A percentile compares a stretch with the other conserved stretches of the same genome.
Evolutionary conservation across 64 coral and sea anemone genomes (phyloP).

Genomic region (Montipora cactus): DNA sequence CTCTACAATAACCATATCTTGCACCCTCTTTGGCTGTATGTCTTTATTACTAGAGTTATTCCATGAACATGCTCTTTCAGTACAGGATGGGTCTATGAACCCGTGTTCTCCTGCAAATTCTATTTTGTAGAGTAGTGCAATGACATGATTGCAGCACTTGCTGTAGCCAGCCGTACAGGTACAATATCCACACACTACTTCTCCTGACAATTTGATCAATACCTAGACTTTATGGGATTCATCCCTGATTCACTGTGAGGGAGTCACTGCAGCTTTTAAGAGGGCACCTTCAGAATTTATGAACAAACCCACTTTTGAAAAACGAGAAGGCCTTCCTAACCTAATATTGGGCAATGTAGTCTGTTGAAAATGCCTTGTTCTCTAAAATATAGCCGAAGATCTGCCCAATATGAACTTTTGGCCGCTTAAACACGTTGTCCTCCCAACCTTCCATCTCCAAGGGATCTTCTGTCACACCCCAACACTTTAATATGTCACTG

Average conservation of each 20-base stretch:
- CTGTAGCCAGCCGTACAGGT: constrained; percentile 53
- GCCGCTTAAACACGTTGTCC: no score
- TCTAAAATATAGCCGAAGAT: no score
- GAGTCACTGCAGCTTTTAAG: constrained; percentile 21
- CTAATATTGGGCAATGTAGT: no score
- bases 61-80: constrained; percentile 32
- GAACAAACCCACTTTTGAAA: no score
- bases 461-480: no score
- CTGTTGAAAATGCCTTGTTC: no score
- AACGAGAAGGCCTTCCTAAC: no score
- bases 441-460: no score
- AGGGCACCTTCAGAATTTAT: not conserved
- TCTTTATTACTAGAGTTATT: constrained; percentile 47
- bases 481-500: no score
- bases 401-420: no score
- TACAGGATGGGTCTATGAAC: constrained; percentile 46
- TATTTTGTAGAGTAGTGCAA: constrained; percentile 50
- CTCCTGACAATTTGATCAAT: constrained; percentile 5
- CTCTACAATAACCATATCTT: not conserved
- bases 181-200: constrained; percentile 29
- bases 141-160: constrained; percentile 63
- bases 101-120: constrained; percentile 30
- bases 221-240: constrained; percentile 24
- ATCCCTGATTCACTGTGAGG: constrained; percentile 30
- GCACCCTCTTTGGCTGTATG: not conserved